Conservation (phyloP, 2,797 vertebrate species). For the Siniperca undulata region DNA sequence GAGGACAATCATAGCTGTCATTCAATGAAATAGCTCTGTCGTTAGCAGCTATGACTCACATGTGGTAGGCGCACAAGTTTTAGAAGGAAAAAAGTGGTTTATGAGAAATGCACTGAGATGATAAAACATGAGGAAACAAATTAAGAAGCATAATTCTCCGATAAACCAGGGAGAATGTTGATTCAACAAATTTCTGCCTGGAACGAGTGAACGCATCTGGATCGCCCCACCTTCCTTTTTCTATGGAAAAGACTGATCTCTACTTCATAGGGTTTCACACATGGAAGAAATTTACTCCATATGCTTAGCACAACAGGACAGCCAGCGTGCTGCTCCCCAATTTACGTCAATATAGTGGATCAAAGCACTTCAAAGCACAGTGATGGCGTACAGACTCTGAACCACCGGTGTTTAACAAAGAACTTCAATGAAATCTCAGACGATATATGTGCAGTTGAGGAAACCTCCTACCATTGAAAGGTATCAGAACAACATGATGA, state of each 20-base stretch:
- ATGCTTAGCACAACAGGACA: slow-evolving; percentile 81
- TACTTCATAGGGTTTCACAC: slow-evolving; percentile 80
- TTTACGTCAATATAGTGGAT: slow-evolving; percentile 82
- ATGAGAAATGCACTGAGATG: slow-evolving; percentile 43
- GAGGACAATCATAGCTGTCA: slow-evolving; percentile 48
- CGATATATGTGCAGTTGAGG: slow-evolving; percentile 27
- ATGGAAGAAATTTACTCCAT: slow-evolving; percentile 83
- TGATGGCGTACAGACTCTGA: slow-evolving; percentile 68
- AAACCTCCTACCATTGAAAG: slow-evolving; percentile 42
- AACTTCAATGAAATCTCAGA: slow-evolving; percentile 50
- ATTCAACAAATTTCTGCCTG: slow-evolving; percentile 63
- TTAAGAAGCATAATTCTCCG: slow-evolving; percentile 21
- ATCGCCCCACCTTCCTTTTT: slow-evolving; percentile 69
- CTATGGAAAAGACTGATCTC: slow-evolving; percentile 77
- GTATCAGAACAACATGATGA: slow-evolving; percentile 39
- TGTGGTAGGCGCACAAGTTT: slow-evolving; percentile 24
- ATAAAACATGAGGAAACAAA: slow-evolving; percentile 44
- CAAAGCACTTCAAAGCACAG: slow-evolving; percentile 79
- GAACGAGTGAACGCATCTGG: slow-evolving; percentile 70
- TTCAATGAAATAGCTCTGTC: slow-evolving; percentile 31
- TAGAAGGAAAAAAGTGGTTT: slow-evolving; percentile 34
- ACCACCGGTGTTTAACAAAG: slow-evolving; percentile 66
- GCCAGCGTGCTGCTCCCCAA: slow-evolving; percentile 78
- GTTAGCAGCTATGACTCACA: slow-evolving; percentile 51
- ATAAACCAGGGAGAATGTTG: slow-evolving; percentile 37